These are phyloP conservation scores for Pristionchus fissidentatus DNA, from an alignment of 2,888 invertebrate species.

Conservation along the genomic window DNA sequence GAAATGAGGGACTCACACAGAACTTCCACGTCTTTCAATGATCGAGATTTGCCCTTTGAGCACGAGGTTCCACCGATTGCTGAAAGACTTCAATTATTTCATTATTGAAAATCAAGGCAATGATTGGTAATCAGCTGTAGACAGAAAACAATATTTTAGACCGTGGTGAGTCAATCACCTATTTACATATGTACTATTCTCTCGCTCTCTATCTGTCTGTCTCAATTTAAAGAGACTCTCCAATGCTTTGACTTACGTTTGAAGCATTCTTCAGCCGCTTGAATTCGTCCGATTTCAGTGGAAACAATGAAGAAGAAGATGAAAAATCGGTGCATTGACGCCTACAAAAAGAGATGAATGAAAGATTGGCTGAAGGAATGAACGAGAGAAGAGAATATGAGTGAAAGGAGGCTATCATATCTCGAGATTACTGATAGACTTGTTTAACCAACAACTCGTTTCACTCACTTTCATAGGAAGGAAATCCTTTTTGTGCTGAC, in stretches of 20 bases:
- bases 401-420: slow-evolving; percentile 22
- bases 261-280: slow-evolving; percentile 25
- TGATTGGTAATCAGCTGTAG: not conserved
- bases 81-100: not conserved
- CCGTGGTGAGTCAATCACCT: no score
- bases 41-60: slow-evolving; percentile 30
- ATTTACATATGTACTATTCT: no score
- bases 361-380: not conserved
- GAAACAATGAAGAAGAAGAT: not conserved
- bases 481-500: no score
- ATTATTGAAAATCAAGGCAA: not conserved
- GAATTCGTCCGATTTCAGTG: not conserved
- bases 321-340: slow-evolving; percentile 15
- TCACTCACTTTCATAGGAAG: not conserved
- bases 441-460: not conserved
- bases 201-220: no score
- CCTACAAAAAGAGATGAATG: not conserved
- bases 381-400: not conserved
- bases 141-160: not conserved
- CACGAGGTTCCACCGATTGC: slow-evolving; percentile 19
- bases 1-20: not conserved
- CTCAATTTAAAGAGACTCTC: no score
- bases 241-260: not conserved
- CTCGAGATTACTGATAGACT: slow-evolving; percentile 14
- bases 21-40: slow-evolving; percentile 30